Evolutionary conservation across 2,113 vertebrate genomes (phyloP).

Genomic region (Nerophis ophidion): DNA sequence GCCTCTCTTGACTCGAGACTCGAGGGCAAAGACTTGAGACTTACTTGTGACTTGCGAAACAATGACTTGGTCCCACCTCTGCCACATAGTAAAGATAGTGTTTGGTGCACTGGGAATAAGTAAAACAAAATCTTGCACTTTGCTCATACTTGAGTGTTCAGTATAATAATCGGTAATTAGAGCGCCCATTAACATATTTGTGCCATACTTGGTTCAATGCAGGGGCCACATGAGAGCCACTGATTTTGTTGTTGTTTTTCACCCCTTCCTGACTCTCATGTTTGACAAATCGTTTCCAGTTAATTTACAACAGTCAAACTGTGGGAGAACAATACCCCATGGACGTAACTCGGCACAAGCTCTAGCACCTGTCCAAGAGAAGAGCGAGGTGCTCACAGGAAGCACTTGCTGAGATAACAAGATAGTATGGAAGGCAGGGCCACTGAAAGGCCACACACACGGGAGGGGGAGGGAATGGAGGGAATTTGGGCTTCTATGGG

Average conservation of each 20-base stretch:
- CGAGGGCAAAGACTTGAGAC: too few relatives aligned
- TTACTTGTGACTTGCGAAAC: too few relatives aligned
- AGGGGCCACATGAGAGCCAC: constrained; percentile 40
- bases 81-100: constrained; percentile 19
- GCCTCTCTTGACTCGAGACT: too few relatives aligned
- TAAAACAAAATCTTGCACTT: constrained; percentile 28
- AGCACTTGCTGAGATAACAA: constrained; percentile 75
- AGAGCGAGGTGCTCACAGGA: constrained; percentile 63
- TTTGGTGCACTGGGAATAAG: constrained; percentile 25
- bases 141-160: constrained; percentile 13
- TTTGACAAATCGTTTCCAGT: constrained; percentile 71
- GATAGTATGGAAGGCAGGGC: constrained; percentile 65
- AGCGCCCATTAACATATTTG: constrained; percentile 49
- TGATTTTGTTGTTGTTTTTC: constrained; percentile 52
- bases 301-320: constrained; percentile 57
- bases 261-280: constrained; percentile 36
- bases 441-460: constrained; percentile 42
- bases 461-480: constrained; percentile 8
- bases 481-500: constrained; percentile 1
- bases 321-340: constrained; percentile 65
- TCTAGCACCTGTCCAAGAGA: constrained; percentile 52
- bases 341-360: constrained; percentile 43
- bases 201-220: constrained; percentile 44
- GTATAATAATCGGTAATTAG: constrained; percentile 45
- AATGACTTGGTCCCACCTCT: too few relatives aligned